A percentile compares a stretch with the other conserved stretches of the same genome.
phyloP scores from a whole-genome alignment of 2,888 invertebrate genomes.

The Calameuta filiformis region DNA sequence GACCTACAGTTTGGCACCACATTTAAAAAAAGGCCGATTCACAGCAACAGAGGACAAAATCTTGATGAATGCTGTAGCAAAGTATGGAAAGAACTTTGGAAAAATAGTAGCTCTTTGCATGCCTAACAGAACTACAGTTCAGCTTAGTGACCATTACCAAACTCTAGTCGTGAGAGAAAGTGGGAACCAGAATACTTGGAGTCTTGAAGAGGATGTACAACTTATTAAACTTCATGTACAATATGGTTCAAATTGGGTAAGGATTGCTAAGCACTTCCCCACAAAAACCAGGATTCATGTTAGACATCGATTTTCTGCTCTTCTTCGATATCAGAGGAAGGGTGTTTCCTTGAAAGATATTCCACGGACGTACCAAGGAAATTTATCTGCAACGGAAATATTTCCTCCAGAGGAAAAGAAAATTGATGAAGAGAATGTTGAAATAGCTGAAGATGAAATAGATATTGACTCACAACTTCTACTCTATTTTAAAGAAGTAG shows the following conservation, averaged over 20 bases:
- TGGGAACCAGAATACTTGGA: conserved; percentile 70
- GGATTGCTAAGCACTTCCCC: conserved; percentile 68
- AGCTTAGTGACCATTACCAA: conserved; percentile 72
- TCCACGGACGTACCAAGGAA: conserved; percentile 19
- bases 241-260: conserved; percentile 67
- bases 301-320: conserved; percentile 71
- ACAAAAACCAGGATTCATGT: conserved; percentile 71
- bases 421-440: not conserved
- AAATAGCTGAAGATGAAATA: conserved; percentile 63
- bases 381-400: not conserved
- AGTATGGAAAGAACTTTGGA: conserved; percentile 72
- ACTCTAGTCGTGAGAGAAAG: conserved; percentile 65
- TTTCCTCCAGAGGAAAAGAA: not conserved
- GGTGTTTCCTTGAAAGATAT: conserved; percentile 30
- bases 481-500: conserved; percentile 40
- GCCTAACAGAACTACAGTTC: conserved; percentile 72
- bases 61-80: conserved; percentile 72
- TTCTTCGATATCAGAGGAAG: conserved; percentile 49
- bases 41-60: conserved; percentile 75
- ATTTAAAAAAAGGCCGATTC: conserved; percentile 73
- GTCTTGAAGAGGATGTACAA: conserved; percentile 73
- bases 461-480: conserved; percentile 53
- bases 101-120: conserved; percentile 71
- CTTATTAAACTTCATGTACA: conserved; percentile 64
- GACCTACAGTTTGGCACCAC: conserved; percentile 64